A percentile compares a stretch with the other conserved stretches of the same genome.
Evolutionary conservation across 2,797 vertebrate species (phyloP).

Genomic region (Chelmon rostratus): DNA sequence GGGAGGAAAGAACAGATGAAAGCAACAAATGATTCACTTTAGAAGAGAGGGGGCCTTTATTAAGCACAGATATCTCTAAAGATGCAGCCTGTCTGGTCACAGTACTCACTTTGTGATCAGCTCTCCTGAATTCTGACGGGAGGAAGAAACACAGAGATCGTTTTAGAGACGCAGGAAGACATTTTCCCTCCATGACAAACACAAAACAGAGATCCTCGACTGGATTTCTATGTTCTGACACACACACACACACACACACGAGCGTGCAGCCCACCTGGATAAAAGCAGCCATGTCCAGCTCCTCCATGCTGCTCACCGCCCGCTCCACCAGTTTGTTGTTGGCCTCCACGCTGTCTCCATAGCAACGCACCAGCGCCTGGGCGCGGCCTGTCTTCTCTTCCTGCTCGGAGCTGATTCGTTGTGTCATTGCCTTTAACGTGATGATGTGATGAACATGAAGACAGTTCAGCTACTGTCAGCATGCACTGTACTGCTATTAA

Average conservation of each 20-base stretch:
- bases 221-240: too few relatives aligned
- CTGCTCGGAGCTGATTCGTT: slow-evolving; percentile 83
- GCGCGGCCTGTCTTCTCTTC: slow-evolving; percentile 80
- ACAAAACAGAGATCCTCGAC: too few relatives aligned
- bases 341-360: slow-evolving; percentile 75
- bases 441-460: background rate
- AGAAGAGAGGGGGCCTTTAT: background rate
- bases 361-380: slow-evolving; percentile 72
- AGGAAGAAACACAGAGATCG: background rate
- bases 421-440: slow-evolving; percentile 73
- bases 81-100: background rate
- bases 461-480: too few relatives aligned
- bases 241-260: too few relatives aligned
- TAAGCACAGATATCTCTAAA: background rate
- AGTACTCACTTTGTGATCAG: slow-evolving; percentile 85
- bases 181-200: too few relatives aligned
- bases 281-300: slow-evolving; percentile 83
- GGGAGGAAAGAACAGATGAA: background rate
- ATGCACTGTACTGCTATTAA: too few relatives aligned
- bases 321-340: slow-evolving; percentile 78
- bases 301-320: slow-evolving; percentile 78
- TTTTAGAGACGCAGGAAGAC: background rate
- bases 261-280: slow-evolving; percentile 86
- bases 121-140: slow-evolving; percentile 80
- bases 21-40: too few relatives aligned